phyloP scores from a whole-genome alignment of 2,797 vertebrate genomes.

The Hyperoplus lanceolatus region DNA sequence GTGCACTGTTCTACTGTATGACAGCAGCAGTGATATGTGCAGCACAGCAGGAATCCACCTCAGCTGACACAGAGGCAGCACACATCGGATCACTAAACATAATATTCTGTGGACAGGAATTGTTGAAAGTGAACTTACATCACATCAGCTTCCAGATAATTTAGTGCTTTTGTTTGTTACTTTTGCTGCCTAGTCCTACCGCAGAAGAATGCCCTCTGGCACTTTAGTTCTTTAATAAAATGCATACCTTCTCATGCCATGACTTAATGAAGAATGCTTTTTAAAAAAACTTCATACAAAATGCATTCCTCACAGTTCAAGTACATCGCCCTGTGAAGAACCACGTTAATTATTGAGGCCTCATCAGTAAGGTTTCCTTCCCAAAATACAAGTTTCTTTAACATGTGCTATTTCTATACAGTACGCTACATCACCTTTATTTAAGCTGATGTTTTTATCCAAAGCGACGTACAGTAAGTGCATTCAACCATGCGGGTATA shows the following conservation, averaged over 20 bases:
- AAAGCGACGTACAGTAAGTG: too few relatives aligned
- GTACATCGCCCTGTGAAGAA: conserved; percentile 48
- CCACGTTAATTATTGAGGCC: conserved; percentile 64
- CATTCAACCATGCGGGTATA: too few relatives aligned
- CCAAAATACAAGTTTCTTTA: conserved; percentile 32
- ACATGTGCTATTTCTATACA: conserved; percentile 2
- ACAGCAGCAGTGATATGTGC: not conserved
- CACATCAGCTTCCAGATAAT: not conserved
- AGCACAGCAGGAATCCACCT: conserved; percentile 5
- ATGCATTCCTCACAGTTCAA: conserved; percentile 56
- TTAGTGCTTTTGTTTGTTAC: not conserved
- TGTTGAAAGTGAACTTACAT: not conserved
- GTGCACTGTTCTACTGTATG: too few relatives aligned
- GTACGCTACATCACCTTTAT: not conserved
- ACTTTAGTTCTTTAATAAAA: not conserved
- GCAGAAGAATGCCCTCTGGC: not conserved
- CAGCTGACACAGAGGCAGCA: not conserved
- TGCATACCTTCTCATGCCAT: conserved; percentile 29
- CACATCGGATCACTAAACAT: conserved; percentile 5
- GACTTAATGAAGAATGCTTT: conserved; percentile 8
- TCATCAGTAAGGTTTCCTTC: conserved; percentile 61
- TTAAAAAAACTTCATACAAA: conserved; percentile 58
- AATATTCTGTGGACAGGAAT: not conserved
- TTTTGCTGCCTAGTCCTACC: not conserved
- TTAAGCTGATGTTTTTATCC: not conserved